These are phyloP conservation scores for Mylabris sibirica DNA, from an alignment of 2,888 invertebrate species.

Conservation along the genomic window DNA sequence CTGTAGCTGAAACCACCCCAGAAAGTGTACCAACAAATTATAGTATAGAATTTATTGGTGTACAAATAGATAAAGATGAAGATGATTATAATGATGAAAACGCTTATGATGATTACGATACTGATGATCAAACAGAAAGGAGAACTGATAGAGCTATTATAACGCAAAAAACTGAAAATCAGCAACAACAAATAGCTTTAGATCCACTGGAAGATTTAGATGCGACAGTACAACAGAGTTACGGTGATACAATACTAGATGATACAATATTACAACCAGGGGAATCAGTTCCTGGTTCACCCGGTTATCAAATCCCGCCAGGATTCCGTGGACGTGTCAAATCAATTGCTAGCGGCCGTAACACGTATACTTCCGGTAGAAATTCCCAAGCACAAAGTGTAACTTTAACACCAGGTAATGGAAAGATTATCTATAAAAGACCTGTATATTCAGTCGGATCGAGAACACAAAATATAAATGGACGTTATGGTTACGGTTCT, in stretches of 20 bases:
- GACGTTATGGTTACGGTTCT: conserved; percentile 53
- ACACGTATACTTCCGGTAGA: conserved; percentile 67
- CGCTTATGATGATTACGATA: conserved; percentile 64
- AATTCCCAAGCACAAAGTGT: conserved; percentile 76
- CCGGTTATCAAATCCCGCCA: conserved; percentile 69
- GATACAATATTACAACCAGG: conserved; percentile 71
- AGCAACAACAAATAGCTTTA: conserved; percentile 71
- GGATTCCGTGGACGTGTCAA: conserved; percentile 73
- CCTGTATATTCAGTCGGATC: conserved; percentile 55
- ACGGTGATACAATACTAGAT: conserved; percentile 62
- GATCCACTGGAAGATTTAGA: conserved; percentile 68
- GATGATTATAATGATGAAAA: conserved; percentile 61
- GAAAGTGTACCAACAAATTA: background rate
- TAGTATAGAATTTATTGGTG: too few relatives aligned
- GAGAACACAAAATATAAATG: conserved; percentile 51
- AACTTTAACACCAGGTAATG: conserved; percentile 56
- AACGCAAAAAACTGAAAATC: conserved; percentile 55
- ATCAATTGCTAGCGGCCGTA: conserved; percentile 69
- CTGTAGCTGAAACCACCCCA: background rate
- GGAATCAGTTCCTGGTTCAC: conserved; percentile 71
- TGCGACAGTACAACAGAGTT: conserved; percentile 68
- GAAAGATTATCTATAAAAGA: conserved; percentile 53
- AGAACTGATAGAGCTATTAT: conserved; percentile 59
- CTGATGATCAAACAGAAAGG: conserved; percentile 64
- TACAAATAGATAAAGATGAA: conserved; percentile 42